phyloP scores from a whole-genome alignment of 2,797 vertebrate genomes.

The Acipenser transmontanus region DNA sequence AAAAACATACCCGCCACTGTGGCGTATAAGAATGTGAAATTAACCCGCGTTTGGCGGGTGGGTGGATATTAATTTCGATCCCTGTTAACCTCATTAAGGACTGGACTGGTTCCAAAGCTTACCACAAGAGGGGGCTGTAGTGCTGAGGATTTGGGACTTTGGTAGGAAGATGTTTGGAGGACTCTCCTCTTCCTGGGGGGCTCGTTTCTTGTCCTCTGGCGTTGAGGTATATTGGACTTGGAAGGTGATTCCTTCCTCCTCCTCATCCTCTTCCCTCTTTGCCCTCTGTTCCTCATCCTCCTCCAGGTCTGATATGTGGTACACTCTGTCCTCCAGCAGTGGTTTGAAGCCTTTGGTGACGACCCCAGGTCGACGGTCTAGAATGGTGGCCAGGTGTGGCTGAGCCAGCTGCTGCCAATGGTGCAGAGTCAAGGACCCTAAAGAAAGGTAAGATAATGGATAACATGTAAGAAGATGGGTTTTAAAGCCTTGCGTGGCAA shows the following conservation, averaged over 20 bases:
- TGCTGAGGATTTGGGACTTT: constrained; percentile 36
- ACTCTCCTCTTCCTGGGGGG: too few species aligned
- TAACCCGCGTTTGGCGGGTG: too few species aligned
- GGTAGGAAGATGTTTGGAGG: constrained; percentile 52
- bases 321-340: constrained; percentile 63
- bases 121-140: constrained; percentile 49
- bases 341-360: constrained; percentile 91
- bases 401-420: constrained; percentile 97
- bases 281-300: constrained; percentile 67
- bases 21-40: too few species aligned
- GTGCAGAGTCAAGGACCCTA: constrained; percentile 91
- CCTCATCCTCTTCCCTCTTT: constrained; percentile 37
- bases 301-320: constrained; percentile 84
- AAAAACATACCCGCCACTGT: too few species aligned
- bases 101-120: constrained; percentile 18
- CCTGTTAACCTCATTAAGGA: too few species aligned
- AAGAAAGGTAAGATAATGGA: not conserved
- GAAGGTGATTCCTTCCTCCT: constrained; percentile 82
- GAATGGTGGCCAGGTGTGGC: constrained; percentile 90
- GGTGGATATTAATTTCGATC: too few species aligned
- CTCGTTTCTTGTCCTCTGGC: constrained; percentile 47
- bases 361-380: constrained; percentile 89
- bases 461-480: too few species aligned
- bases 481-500: too few species aligned
- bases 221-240: constrained; percentile 65